Conservation (phyloP, 2,888 invertebrate genomes). For the Baccha elongata region DNA sequence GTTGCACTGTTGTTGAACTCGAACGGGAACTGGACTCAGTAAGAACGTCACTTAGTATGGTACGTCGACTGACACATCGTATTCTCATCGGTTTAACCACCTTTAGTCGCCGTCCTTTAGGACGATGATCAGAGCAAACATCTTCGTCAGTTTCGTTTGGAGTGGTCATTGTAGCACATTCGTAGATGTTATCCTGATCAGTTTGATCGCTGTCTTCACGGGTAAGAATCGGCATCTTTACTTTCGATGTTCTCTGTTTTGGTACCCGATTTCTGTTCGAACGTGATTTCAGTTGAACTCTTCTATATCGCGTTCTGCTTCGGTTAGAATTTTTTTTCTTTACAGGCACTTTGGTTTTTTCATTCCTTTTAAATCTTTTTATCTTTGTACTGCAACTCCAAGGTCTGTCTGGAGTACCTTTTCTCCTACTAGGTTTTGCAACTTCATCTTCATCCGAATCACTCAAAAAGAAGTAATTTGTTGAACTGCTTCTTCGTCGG, state of each 20-base stretch:
- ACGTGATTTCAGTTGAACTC: background rate
- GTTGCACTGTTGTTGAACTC: conserved; percentile 3
- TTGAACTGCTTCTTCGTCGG: background rate
- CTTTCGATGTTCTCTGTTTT: background rate
- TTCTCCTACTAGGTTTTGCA: background rate
- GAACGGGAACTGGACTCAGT: conserved; percentile 15
- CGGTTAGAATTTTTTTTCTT: background rate
- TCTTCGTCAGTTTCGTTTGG: conserved; percentile 45
- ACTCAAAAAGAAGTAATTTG: conserved; percentile 17
- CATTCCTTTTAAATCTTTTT: background rate
- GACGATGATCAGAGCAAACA: conserved; percentile 1
- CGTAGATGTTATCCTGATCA: conserved; percentile 31
- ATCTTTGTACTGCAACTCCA: background rate
- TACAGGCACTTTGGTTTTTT: background rate
- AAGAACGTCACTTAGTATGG: conserved; percentile 5
- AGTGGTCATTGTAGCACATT: conserved; percentile 27
- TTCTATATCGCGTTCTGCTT: background rate
- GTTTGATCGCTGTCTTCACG: conserved; percentile 25
- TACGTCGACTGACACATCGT: conserved; percentile 24
- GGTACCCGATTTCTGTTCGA: background rate
- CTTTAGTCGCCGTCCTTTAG: background rate
- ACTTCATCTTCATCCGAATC: conserved; percentile 24
- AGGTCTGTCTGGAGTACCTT: conserved; percentile 4
- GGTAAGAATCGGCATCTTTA: conserved; percentile 17
- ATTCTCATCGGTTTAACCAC: conserved; percentile 29